Percentiles rank a stretch among this genome's conserved stretches.
These are phyloP conservation scores for Parnassius orleans DNA, from an alignment of 2,888 invertebrate species.

Conservation along the genomic window DNA sequence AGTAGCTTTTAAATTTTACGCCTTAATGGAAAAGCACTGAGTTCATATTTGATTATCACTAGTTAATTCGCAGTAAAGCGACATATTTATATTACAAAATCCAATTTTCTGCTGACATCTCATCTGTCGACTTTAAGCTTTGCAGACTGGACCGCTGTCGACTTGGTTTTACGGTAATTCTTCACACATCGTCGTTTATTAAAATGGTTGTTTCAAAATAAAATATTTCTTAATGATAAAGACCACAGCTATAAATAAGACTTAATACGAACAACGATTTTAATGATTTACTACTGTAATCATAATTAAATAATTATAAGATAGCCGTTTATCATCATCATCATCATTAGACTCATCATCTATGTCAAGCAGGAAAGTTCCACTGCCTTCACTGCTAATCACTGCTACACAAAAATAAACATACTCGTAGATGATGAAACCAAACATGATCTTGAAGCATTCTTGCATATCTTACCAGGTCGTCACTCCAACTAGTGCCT, in stretches of 20 bases:
- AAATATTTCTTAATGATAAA: slow-evolving; percentile 14
- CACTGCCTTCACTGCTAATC: too few species aligned
- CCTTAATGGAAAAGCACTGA: slow-evolving; percentile 37
- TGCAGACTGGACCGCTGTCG: slow-evolving; percentile 69
- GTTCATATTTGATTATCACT: slow-evolving; percentile 38
- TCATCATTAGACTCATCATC: too few species aligned
- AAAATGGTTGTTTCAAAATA: slow-evolving; percentile 33
- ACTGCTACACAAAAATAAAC: too few species aligned
- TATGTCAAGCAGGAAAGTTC: too few species aligned
- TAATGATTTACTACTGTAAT: too few species aligned
- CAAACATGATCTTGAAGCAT: too few species aligned
- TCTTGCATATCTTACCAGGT: too few species aligned
- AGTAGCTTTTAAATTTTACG: slow-evolving; percentile 31
- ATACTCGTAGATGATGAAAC: too few species aligned
- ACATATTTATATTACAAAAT: slow-evolving; percentile 81
- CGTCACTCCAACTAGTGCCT: too few species aligned
- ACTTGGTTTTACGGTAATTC: slow-evolving; percentile 71
- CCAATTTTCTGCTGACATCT: slow-evolving; percentile 81
- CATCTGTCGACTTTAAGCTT: slow-evolving; percentile 79
- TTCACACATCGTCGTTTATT: slow-evolving; percentile 54
- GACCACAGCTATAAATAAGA: not conserved
- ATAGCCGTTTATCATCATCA: too few species aligned
- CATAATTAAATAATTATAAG: too few species aligned
- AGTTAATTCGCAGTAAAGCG: slow-evolving; percentile 64
- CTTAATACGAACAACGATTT: not conserved